Base-by-base conservation (phyloP, 92 coral and sea anemone species). In the Umimayanthus kanabou region DNA sequence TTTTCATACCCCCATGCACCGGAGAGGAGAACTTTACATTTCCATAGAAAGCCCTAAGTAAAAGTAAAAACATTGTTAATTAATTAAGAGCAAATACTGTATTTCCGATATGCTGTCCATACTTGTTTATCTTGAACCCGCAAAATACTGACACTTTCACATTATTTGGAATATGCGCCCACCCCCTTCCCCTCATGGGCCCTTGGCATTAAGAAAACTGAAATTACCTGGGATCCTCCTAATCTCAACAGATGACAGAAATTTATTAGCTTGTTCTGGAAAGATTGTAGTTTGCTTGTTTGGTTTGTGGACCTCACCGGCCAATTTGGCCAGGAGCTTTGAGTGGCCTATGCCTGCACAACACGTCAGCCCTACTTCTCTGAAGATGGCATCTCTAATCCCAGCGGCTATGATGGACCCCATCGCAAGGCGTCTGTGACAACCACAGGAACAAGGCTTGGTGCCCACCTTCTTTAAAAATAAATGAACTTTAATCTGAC, bases 341-440 rank as follows among this genome's bases (percentile, higher is more conserved):
- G 89, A 90, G 81, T 93, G 93, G 14, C 93, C 89, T 73, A 92
- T 84, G 57, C 98, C 98, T 20, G 98, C 98, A 92, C 98, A 95
- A 71, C 93, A 91, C 0, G 98, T 95, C 84, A 95, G 88, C 11
- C 98, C 98, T 73, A 81, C 87, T 80, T 95, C 92, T 50, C 88
- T 87, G 20, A 87, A 82, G 80, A 95, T 93, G 61, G 85, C 90
- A 70, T 90, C 85, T 77, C 98, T 85, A 53, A 95, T 75, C 80
- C 92, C 94, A 16, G 91, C 88, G 6, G 98, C 98, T 50, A 95
- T 88, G 53, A 88, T 28, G 16, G 98, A 95, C 39, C 98, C 98
- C 42, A 95, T 28, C 43, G 58, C 58, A 37, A 95, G 93, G 40
- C 93, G 90, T 14, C 73, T 85, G 42, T 93, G 94, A 74, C 98